Base-by-base conservation (phyloP, 2,797 vertebrate species). In the Alectoris magna region DNA sequence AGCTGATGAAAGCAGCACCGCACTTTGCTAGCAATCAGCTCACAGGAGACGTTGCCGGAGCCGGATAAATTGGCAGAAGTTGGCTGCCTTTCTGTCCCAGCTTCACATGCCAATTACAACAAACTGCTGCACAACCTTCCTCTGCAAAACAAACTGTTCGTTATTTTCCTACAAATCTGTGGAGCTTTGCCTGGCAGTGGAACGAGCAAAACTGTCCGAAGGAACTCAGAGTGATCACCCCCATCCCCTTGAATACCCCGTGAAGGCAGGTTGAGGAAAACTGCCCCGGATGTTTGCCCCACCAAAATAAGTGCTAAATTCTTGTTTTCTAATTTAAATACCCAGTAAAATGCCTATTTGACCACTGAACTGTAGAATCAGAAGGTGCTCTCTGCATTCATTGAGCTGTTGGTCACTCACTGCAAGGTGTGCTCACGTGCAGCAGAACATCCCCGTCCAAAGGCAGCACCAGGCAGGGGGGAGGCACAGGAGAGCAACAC, bases 141-240 rank as follows among this genome's bases (percentile, higher is more conserved):
- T 93, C 93, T 89, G 84, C 75, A 88, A 64, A 92, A 67, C 81
- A 69, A 90, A 86, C 4, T 24, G 60, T 38, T 88, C 79, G 80
- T 70, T 63, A 13, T 39, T 59, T 44, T 49, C 18, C 84, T 60
- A 7, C 44, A 27, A 27, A 11, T 5, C 58, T 6, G 59, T 23
- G 38, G 17, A 66, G 51, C 14, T 29, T 29, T 53, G 59, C 27
- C 26, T 34, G 24, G 39, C 34, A 23, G 14, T 3, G 24, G n/a
- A 36, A 8, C 1, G 15, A 92, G 44, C 5, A 0, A 3, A 17
- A 3, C 15, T 93, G 79, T 86, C 55, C 34, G 44, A 22, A 70
- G 94, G 63, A 81, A 69, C 6, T 0, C 1, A 1, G 29, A 38
- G 22, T 11, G 26, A 26, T 21, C 36, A 1, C 79, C 91, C 84